Evolutionary conservation across 1,140 invertebrate genomes (phyloP).

Genomic region (Hypothenemus hampei): DNA sequence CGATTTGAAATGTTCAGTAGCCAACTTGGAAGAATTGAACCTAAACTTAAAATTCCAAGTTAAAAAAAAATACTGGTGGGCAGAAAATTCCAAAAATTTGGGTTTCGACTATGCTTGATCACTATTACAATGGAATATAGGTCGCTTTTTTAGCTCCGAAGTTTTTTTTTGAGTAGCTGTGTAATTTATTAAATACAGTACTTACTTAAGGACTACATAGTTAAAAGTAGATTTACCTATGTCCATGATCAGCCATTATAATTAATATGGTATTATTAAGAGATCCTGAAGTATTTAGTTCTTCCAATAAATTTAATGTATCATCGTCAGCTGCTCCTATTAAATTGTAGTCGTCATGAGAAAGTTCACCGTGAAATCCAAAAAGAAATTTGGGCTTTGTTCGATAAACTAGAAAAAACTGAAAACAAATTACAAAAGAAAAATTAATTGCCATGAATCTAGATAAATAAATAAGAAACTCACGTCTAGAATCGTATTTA

Average conservation of each 20-base stretch:
- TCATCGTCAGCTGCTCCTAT: slow-evolving; percentile 72
- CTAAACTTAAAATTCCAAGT: no score
- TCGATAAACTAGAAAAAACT: slow-evolving; percentile 55
- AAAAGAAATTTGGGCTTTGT: slow-evolving; percentile 75
- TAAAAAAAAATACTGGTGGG: no score
- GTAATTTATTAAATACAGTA: no score
- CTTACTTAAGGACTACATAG: slow-evolving; percentile 3
- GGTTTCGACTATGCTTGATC: no score
- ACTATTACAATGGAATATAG: slow-evolving; percentile 8
- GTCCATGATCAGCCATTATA: slow-evolving; percentile 85
- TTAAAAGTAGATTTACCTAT: slow-evolving; percentile 53
- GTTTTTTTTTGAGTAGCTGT: no score
- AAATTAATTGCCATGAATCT: neutral
- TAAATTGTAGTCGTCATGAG: slow-evolving; percentile 78
- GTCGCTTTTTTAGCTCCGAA: neutral
- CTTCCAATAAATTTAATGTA: slow-evolving; percentile 58
- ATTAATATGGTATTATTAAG: slow-evolving; percentile 77
- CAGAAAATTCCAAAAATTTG: no score
- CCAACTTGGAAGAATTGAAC: no score
- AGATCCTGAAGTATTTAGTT: slow-evolving; percentile 54
- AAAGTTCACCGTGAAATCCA: slow-evolving; percentile 84
- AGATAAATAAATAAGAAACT: no score
- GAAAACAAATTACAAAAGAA: slow-evolving; percentile 7
- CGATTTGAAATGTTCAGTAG: no score
- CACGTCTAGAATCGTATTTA: slow-evolving; percentile 62